These are phyloP conservation scores for Amphipyra berbera DNA, from an alignment of 2,888 invertebrate genomes.

Conservation along the genomic window DNA sequence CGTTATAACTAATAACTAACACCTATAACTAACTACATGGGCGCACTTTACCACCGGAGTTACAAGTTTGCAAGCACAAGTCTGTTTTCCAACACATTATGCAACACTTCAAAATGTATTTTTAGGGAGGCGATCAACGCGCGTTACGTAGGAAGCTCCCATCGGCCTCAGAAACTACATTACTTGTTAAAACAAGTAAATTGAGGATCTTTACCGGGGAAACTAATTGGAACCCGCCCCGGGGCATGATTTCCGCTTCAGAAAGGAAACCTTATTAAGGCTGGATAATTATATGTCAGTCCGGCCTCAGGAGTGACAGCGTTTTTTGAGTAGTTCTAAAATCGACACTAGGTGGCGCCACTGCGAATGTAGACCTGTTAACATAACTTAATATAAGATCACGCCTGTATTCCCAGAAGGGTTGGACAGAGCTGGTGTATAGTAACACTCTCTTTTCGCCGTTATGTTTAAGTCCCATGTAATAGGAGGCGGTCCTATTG, in stretches of 20 bases:
- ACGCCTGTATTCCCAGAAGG: too few species aligned
- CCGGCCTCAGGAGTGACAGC: slow-evolving; percentile 3
- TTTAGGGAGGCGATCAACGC: slow-evolving; percentile 30
- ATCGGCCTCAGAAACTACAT: slow-evolving; percentile 39
- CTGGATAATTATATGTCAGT: slow-evolving; percentile 55
- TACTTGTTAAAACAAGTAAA: slow-evolving; percentile 55
- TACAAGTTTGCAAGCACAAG: neutral
- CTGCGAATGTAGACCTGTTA: too few species aligned
- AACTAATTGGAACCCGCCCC: slow-evolving; percentile 52
- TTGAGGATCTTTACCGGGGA: slow-evolving; percentile 44
- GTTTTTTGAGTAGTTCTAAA: too few species aligned
- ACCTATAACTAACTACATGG: too few species aligned
- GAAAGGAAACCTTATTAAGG: slow-evolving; percentile 52
- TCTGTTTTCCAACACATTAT: neutral
- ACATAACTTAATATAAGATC: too few species aligned
- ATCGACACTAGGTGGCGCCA: too few species aligned
- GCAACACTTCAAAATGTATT: slow-evolving; percentile 28
- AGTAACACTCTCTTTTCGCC: too few species aligned
- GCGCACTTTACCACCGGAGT: neutral
- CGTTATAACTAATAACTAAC: too few species aligned
- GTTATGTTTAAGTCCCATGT: too few species aligned
- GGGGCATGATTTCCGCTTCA: slow-evolving; percentile 45
- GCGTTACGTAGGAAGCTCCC: slow-evolving; percentile 10
- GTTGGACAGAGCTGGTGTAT: too few species aligned
- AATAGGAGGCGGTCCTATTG: too few species aligned